A percentile compares a stretch with the other conserved stretches of the same genome.
phyloP scores from a whole-genome alignment of 2,113 vertebrate genomes.

The Calidris pugnax region DNA sequence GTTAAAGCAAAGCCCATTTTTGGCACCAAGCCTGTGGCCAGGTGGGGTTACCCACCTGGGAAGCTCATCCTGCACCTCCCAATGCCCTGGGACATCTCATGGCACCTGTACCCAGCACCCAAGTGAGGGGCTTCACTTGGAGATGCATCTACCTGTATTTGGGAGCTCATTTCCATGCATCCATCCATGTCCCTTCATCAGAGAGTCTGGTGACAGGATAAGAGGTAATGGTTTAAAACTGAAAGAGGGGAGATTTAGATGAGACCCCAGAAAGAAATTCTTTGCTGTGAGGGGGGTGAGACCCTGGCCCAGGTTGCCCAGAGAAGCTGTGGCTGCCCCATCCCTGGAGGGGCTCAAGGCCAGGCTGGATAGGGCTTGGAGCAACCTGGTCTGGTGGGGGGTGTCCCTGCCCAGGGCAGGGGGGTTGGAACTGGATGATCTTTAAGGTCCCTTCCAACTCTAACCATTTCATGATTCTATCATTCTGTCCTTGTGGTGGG shows the following conservation, averaged over 20 bases:
- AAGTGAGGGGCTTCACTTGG: background rate
- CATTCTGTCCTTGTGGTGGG: background rate
- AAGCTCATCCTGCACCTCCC: background rate
- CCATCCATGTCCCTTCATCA: background rate
- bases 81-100: background rate
- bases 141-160: background rate
- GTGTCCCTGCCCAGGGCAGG: background rate
- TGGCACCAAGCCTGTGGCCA: rapidly evolving
- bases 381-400: background rate
- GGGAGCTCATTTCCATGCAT: background rate
- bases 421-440: background rate
- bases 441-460: background rate
- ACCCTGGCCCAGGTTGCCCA: background rate
- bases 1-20: background rate
- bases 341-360: background rate
- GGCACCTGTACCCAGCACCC: rapidly evolving
- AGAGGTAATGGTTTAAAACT: background rate
- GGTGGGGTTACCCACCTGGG: rapidly evolving
- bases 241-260: background rate
- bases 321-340: background rate
- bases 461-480: background rate
- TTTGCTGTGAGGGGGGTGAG: background rate
- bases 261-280: background rate
- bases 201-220: background rate
- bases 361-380: background rate